A percentile compares a stretch with the other conserved stretches of the same genome.
Evolutionary conservation across 30 jellyfish, hydroid and myxozoan genomes (phyloP).

Genomic region (Hydractinia echinata): DNA sequence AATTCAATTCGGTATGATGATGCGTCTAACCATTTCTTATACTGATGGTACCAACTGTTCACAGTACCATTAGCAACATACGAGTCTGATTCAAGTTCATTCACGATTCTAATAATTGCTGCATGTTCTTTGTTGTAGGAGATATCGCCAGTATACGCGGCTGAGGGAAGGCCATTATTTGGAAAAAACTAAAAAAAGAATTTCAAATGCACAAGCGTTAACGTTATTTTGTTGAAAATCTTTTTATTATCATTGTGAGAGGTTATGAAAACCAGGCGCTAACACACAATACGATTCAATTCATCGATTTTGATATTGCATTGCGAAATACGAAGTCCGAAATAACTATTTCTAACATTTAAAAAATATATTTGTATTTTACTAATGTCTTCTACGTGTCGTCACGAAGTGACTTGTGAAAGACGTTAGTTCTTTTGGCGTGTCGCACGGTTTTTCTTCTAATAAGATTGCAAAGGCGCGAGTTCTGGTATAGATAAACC

Average conservation of each 20-base stretch:
- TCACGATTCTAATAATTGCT: conserved; percentile 16
- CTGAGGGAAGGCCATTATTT: conserved; percentile 49
- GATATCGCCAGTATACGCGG: conserved; percentile 52
- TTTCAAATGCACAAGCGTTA: not conserved
- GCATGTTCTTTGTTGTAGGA: conserved; percentile 53
- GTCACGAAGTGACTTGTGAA: too few relatives aligned
- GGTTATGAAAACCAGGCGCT: not conserved
- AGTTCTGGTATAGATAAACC: too few relatives aligned
- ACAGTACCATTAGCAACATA: conserved; percentile 46
- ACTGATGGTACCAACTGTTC: conserved; percentile 55
- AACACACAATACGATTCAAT: not conserved
- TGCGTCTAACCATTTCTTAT: conserved; percentile 35
- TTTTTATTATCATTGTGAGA: not conserved
- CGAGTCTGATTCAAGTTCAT: conserved; percentile 16
- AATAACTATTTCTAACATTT: not conserved
- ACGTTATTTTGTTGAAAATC: not conserved
- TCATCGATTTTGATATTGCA: too few relatives aligned
- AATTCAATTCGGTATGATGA: conserved; percentile 13
- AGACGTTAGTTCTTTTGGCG: too few relatives aligned
- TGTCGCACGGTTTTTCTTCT: too few relatives aligned
- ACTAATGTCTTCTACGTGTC: too few relatives aligned
- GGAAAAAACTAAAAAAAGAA: conserved; percentile 54
- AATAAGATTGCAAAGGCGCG: too few relatives aligned
- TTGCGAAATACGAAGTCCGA: not conserved
- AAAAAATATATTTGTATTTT: too few relatives aligned